Evolutionary conservation across 2,113 vertebrate genomes (phyloP).

Genomic region (Lampris incognitus): DNA sequence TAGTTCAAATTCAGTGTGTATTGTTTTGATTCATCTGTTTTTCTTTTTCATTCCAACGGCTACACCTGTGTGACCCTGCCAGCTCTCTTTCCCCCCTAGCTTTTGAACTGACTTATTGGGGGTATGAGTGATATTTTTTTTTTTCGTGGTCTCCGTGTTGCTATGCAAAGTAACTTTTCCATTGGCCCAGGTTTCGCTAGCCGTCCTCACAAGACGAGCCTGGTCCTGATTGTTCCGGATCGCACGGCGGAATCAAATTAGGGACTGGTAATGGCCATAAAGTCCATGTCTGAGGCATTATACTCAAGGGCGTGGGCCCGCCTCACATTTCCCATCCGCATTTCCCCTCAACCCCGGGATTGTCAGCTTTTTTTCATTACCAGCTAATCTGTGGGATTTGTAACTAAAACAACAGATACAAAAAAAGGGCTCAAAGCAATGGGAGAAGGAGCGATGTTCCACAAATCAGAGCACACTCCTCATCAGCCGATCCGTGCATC

Average conservation of each 20-base stretch:
- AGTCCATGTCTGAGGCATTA: conserved; percentile 61
- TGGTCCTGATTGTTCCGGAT: conserved; percentile 72
- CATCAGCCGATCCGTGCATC: conserved; percentile 58
- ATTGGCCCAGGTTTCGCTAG: conserved; percentile 60
- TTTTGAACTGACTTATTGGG: conserved; percentile 34
- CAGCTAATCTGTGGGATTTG: conserved; percentile 70
- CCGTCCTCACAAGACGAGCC: conserved; percentile 64
- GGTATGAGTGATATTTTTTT: conserved; percentile 54
- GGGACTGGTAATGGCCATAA: conserved; percentile 64
- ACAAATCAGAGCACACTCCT: conserved; percentile 51
- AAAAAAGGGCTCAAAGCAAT: conserved; percentile 49
- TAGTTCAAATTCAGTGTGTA: conserved; percentile 1
- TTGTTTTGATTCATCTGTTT: conserved; percentile 8
- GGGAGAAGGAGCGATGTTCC: conserved; percentile 52
- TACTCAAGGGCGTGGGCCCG: conserved; percentile 60
- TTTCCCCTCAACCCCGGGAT: conserved; percentile 52
- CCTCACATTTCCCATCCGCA: conserved; percentile 65
- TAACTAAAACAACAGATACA: conserved; percentile 69
- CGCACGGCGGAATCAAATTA: conserved; percentile 69
- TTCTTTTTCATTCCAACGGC: conserved; percentile 8
- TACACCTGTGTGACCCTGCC: conserved; percentile 37
- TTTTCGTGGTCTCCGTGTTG: conserved; percentile 67
- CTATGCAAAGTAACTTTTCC: conserved; percentile 76
- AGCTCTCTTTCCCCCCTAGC: conserved; percentile 33
- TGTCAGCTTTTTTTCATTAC: conserved; percentile 71